A percentile compares a stretch with the other conserved stretches of the same genome.
Conservation (phyloP, 1,140 invertebrate species). For the Physella acuta region DNA sequence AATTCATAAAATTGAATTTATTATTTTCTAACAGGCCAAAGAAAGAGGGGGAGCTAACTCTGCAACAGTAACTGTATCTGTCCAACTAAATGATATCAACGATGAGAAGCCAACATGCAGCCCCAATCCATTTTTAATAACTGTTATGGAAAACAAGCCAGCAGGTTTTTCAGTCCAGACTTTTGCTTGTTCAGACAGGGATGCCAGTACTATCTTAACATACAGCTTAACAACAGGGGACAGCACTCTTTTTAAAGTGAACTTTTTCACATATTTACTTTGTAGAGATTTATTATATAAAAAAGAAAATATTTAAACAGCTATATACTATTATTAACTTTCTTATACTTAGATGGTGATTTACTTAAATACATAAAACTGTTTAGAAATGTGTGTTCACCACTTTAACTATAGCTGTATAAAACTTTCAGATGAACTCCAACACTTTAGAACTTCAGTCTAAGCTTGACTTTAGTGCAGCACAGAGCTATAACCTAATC, state of each 20-base stretch:
- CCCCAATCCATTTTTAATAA: slow-evolving; percentile 24
- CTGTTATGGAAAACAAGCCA: slow-evolving; percentile 27
- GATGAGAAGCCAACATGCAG: slow-evolving; percentile 40
- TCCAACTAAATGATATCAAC: slow-evolving; percentile 43
- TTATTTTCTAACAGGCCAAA: slow-evolving; percentile 35
- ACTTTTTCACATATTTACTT: no score
- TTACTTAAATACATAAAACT: no score
- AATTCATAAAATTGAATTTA: no score
- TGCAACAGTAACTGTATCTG: slow-evolving; percentile 31
- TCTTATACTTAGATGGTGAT: no score
- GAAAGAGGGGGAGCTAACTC: slow-evolving; percentile 34
- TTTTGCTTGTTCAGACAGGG: slow-evolving; percentile 36
- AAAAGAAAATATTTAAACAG: no score
- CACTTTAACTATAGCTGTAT: no score
- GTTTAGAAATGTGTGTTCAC: no score
- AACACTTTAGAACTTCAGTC: slow-evolving; percentile 8
- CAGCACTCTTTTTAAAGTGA: slow-evolving; percentile 14
- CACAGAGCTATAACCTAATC: slow-evolving; percentile 29
- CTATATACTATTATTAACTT: no score
- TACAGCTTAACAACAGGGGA: slow-evolving; percentile 38
- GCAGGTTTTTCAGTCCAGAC: slow-evolving; percentile 5
- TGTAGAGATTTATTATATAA: no score
- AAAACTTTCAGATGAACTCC: slow-evolving; percentile 9
- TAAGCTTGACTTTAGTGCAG: slow-evolving; percentile 37
- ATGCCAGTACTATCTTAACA: slow-evolving; percentile 32